Evolutionary conservation across 2,113 vertebrate genomes (phyloP), one percentile per base, ranked within the genome.

Genomic region (Theropithecus gelada): DNA sequence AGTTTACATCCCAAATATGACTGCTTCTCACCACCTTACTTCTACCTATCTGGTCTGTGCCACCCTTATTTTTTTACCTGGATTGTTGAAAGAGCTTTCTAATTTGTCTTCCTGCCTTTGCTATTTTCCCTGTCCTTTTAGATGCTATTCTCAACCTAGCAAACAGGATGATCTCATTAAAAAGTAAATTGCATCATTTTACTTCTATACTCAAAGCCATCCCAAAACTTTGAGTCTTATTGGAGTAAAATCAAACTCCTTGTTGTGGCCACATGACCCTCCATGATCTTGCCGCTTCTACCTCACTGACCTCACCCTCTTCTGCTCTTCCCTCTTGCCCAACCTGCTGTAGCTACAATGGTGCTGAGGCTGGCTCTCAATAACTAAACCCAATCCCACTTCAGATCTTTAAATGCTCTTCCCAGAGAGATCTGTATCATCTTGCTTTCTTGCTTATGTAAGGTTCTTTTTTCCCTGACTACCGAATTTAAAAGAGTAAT

Each of bases 271-370:
- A 18, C 13, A 2, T 68, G 38, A 10, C 10, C 8, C 57, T 76
- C 1, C 0, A 0, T 76, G 45, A 35, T 32, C 52, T 61, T 83
- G 3, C 40, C 52, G 16, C 57, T 35, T 66, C 64, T 48, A 0
- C 20, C 7, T 70, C 7, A 35, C 9, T 70, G 17, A 45, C 66
- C 16, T 87, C 32, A 5, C 6, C 13, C 1, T 66, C 45, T 48
- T 27, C 78, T 18, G 3, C 32, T 23, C 2, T 64, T 38, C 12
- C 14, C 6, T 35, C 40, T 23, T 35, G 27, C 10, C 17, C 59
- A 48, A 2, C 9, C 12, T 64, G n/a, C 27, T 68, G 30, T 18
- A 78, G 40, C 80, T 48, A 75, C 5, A 16, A 2, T 45, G 32
- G 27, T 4, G 4, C 52, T 81, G 40, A 3, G 79, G 22, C 43